Conservation (phyloP, 2,888 invertebrate species). For the Amphimallon solstitiale region DNA sequence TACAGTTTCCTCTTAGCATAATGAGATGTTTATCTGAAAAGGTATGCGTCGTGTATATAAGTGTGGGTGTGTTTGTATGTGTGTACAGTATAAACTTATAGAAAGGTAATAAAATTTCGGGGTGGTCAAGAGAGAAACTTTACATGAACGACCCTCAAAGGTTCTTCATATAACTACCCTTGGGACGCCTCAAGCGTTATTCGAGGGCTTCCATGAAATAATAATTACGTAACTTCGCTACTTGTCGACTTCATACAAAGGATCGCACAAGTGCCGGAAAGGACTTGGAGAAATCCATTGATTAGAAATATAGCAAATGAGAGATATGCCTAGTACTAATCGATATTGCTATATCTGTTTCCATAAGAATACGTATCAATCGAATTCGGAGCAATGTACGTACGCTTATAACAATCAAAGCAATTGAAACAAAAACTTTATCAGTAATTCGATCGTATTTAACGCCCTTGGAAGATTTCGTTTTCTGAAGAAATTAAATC, state of each 20-base stretch:
- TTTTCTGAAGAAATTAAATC: too few species aligned
- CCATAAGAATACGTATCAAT: neutral
- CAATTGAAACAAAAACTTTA: too few species aligned
- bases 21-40: conserved; percentile 6
- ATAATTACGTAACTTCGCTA: conserved; percentile 36
- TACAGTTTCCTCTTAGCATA: conserved; percentile 15
- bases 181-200: conserved; percentile 35
- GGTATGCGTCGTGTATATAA: neutral
- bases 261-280: conserved; percentile 5
- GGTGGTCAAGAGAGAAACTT: conserved; percentile 36
- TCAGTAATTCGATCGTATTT: too few species aligned
- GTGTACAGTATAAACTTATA: neutral
- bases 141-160: conserved; percentile 37
- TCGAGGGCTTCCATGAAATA: conserved; percentile 36
- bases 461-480: too few species aligned
- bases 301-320: conserved; percentile 10
- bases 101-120: conserved; percentile 35
- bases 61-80: neutral
- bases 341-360: conserved; percentile 11
- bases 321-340: neutral
- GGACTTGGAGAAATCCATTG: conserved; percentile 23
- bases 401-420: too few species aligned
- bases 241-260: conserved; percentile 27
- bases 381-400: too few species aligned
- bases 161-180: conserved; percentile 38